Conservation (phyloP, 1,140 invertebrate species). For the Pogonus chalceus region DNA sequence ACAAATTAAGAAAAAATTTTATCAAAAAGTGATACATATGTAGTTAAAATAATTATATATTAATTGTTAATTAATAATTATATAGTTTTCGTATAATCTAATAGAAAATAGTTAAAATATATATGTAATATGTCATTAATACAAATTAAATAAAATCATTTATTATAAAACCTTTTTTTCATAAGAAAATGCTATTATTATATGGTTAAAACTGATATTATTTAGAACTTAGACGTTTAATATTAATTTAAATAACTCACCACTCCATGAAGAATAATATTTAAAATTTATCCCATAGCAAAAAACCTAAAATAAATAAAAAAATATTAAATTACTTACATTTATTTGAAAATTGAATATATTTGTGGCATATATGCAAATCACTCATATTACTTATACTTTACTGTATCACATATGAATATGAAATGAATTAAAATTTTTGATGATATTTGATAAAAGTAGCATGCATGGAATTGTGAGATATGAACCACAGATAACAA, state of each 20-base stretch:
- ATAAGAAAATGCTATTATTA: too few species aligned
- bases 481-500: neutral
- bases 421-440: neutral
- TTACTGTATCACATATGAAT: neutral
- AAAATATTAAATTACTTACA: neutral
- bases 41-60: too few species aligned
- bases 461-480: neutral
- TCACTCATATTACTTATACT: neutral
- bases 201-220: too few species aligned
- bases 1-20: too few species aligned
- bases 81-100: too few species aligned
- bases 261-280: neutral
- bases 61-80: too few species aligned
- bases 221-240: too few species aligned
- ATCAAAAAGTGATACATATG: too few species aligned
- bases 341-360: neutral
- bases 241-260: neutral
- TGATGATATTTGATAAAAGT: neutral
- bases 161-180: too few species aligned
- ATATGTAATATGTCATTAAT: too few species aligned
- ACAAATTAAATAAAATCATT: too few species aligned
- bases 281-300: neutral
- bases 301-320: neutral
- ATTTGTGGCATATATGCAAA: neutral
- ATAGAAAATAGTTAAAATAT: too few species aligned